phyloP scores from a whole-genome alignment of 2,797 vertebrate species.

The Hemibagrus guttatus region DNA sequence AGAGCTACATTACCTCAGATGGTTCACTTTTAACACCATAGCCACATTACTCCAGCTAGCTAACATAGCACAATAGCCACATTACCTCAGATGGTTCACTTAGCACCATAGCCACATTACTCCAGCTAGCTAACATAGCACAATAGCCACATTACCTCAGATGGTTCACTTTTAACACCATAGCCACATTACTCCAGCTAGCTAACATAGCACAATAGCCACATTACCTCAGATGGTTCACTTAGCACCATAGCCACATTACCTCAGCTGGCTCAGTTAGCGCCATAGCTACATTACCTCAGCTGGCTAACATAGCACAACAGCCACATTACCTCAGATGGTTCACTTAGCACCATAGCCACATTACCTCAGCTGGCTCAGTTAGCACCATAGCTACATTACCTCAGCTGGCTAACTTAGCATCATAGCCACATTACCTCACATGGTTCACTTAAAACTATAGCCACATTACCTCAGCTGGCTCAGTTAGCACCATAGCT shows the following conservation, averaged over 20 bases:
- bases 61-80: background rate
- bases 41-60: background rate
- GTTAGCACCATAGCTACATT: background rate
- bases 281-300: background rate
- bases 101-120: background rate
- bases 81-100: background rate
- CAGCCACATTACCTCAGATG: background rate
- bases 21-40: background rate
- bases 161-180: background rate
- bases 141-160: background rate
- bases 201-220: background rate
- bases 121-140: background rate
- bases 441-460: background rate
- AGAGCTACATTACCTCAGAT: background rate
- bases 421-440: background rate
- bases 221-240: no score
- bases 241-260: no score
- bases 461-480: background rate
- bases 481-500: background rate
- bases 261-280: background rate
- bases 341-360: background rate
- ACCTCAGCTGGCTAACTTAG: background rate
- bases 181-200: background rate
- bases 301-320: background rate
- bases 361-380: background rate